Evolutionary conservation across 2,113 vertebrate species (phyloP), one percentile per base, ranked within the genome.

Genomic region (Lates calcarifer): DNA sequence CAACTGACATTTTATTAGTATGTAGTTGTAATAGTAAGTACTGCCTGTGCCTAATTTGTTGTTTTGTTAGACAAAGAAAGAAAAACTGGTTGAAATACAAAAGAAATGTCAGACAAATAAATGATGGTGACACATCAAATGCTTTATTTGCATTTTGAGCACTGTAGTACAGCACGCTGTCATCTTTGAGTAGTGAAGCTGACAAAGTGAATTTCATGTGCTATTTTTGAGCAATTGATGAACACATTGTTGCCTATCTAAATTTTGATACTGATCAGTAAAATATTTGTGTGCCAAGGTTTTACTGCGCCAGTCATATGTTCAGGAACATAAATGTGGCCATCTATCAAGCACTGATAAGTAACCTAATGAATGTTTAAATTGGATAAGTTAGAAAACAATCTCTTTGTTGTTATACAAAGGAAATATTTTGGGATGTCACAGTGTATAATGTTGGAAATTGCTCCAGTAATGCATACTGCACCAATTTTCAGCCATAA

Each of bases 81-180:
- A 6, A 12, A 31, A n/a, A 47, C 26, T 14, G 2, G 43, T 51
- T 39, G 11, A 35, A 67, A 57, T 45, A 77, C n/a, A 61, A 57
- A 61, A 29, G 18, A 49, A 2, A 49, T 20, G n/a, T 51, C 28
- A 7, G 41, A 26, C 12, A 15, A 26, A 26, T 43, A 6, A n/a
- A 49, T 58, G 3, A 69, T 3, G 5, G 13, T 24, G 20, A 55
- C n/a, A 58, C 29, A 5, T 68, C 2, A 43, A 45, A 43, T 56
- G 35, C 26, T 31, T 43, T 62, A 43, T 56, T 53, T 64, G 24
- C 31, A 74, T 63, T 49, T 35, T 62, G 72, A 74, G 13, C 61
- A 31, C 10, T 39, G 0, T 20, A 4, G 39, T 66, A 35, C 57
- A 65, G 6, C 28, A 33, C 28, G 3, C 65, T 56, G 29, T 77